These are phyloP conservation scores for Mormyrops attenuatus DNA, from an alignment of 2,797 vertebrate species.

Conservation along the genomic window DNA sequence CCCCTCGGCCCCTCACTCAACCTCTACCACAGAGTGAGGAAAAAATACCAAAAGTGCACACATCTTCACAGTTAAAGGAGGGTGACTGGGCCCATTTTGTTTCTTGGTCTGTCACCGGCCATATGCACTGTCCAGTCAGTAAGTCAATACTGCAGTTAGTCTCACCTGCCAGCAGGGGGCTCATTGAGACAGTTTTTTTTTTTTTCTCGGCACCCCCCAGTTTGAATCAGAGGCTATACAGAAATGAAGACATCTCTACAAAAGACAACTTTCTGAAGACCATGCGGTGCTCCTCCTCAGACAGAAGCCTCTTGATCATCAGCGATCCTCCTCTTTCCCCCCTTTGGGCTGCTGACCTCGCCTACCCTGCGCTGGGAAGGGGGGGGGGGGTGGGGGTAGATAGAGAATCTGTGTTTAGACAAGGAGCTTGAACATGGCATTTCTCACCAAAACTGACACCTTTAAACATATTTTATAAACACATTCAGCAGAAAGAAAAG, in stretches of 20 bases:
- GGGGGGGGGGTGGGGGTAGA: not conserved
- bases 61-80: slow-evolving; percentile 26
- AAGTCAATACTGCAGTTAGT: slow-evolving; percentile 2
- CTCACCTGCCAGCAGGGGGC: slow-evolving; percentile 18
- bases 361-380: slow-evolving; percentile 58
- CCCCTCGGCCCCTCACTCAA: not conserved
- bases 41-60: slow-evolving; percentile 20
- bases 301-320: slow-evolving; percentile 22
- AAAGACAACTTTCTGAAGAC: slow-evolving; percentile 19
- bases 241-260: slow-evolving; percentile 26
- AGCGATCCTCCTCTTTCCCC: slow-evolving; percentile 27
- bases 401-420: not conserved
- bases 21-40: not conserved
- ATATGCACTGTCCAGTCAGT: not conserved
- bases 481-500: not conserved
- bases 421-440: not conserved
- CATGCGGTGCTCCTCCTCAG: slow-evolving; percentile 13
- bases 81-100: not conserved
- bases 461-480: not conserved
- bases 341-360: slow-evolving; percentile 44
- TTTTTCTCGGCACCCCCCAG: not conserved
- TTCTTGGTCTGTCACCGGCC: not conserved
- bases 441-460: not conserved
- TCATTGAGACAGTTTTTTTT: slow-evolving; percentile 14
- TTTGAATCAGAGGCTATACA: slow-evolving; percentile 25